Conservation (phyloP, 2,113 vertebrate species). For the Todiramphus saurophagus region DNA sequence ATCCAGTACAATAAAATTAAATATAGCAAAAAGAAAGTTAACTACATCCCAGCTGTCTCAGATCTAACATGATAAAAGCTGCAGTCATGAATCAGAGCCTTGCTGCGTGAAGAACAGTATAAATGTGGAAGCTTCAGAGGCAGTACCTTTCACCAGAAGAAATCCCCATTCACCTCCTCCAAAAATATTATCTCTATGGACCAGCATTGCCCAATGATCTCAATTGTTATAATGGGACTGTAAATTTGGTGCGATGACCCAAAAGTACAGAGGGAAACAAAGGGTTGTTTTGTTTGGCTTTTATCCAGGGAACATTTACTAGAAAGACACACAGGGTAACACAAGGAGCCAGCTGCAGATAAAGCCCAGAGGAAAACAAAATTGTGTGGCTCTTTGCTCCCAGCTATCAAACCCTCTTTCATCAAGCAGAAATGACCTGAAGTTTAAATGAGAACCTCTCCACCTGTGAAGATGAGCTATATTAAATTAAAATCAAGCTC, state of each 20-base stretch:
- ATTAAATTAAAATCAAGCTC: neutral
- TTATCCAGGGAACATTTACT: neutral
- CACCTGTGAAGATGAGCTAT: neutral
- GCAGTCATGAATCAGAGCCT: neutral
- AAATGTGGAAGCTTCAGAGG: neutral
- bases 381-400: neutral
- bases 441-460: conserved; percentile 5
- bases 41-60: neutral
- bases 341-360: neutral
- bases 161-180: rapidly evolving
- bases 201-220: neutral
- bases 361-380: neutral
- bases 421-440: neutral
- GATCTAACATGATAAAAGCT: neutral
- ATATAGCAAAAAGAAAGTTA: neutral
- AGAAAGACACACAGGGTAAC: neutral
- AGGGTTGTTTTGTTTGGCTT: neutral
- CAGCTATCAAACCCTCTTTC: neutral
- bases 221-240: neutral
- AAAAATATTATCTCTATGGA: neutral
- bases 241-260: neutral
- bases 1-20: neutral
- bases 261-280: neutral
- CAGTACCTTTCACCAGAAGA: neutral
- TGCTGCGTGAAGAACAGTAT: neutral